A percentile compares a stretch with the other conserved stretches of the same genome.
phyloP scores from a whole-genome alignment of 2,888 invertebrate genomes.

The Xestobium rufovillosum region DNA sequence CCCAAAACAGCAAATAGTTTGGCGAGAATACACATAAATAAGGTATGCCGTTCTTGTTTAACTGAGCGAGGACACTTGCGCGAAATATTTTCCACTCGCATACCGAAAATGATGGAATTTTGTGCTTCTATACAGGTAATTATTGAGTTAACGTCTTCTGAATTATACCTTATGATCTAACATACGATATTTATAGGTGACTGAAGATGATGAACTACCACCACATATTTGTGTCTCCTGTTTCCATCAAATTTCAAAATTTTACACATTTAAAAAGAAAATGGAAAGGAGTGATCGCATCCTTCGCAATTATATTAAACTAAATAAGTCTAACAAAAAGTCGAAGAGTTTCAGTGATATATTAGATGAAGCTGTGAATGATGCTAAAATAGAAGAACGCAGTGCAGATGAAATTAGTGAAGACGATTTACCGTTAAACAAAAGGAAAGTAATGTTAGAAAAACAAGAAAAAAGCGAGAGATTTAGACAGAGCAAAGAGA shows the following conservation, averaged over 20 bases:
- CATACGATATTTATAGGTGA: slow-evolving; percentile 33
- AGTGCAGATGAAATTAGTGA: slow-evolving; percentile 20
- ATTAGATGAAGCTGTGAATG: slow-evolving; percentile 31
- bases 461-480: slow-evolving; percentile 7
- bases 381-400: slow-evolving; percentile 29
- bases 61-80: slow-evolving; percentile 32
- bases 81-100: slow-evolving; percentile 32
- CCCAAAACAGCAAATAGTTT: no score
- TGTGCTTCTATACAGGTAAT: slow-evolving; percentile 36
- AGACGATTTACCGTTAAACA: slow-evolving; percentile 26
- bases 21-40: slow-evolving; percentile 30
- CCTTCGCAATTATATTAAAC: slow-evolving; percentile 31
- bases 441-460: slow-evolving; percentile 13
- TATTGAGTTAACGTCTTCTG: no score
- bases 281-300: slow-evolving; percentile 38
- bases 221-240: slow-evolving; percentile 40
- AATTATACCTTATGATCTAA: no score
- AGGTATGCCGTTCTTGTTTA: slow-evolving; percentile 36
- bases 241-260: slow-evolving; percentile 39
- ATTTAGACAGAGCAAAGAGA: not conserved
- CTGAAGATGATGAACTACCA: slow-evolving; percentile 39
- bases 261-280: slow-evolving; percentile 40
- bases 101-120: slow-evolving; percentile 36
- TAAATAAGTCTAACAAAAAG: slow-evolving; percentile 22
- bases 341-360: slow-evolving; percentile 27